Base-by-base conservation (phyloP, 2,888 invertebrate species). In the Slavum lentiscoides region DNA sequence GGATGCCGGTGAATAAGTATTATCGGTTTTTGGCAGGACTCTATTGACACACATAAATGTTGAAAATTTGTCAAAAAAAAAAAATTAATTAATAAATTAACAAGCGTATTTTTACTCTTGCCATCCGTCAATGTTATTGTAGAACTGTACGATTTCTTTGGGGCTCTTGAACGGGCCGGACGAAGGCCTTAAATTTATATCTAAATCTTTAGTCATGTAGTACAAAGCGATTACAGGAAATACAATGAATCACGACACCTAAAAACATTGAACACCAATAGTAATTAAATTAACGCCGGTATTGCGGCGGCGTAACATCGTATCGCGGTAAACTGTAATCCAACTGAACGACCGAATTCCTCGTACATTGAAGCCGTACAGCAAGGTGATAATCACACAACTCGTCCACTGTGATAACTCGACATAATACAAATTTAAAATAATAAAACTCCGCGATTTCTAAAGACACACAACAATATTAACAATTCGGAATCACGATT, bases 21-120 rank as follows among this genome's bases (percentile, higher is more conserved):
- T 95, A 87, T 95, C 95, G 82, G 95, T 96, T 88, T 96, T 96
- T 8, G 94, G 95, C 86, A 92, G 94, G 87, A 91, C 92, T 87
- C 95, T 95, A 89, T 21, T 88, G 87, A 74, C 74, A 81, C 53
- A 15, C 83, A 83, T 53, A 81, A 83, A 84, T 53, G 13, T 61
- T 49, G 19, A 55, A 70, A 62, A 80, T 15, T 19, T 55, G 4
- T 37, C 19, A 15, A 15, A 37, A 30, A 37, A 37, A 30, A 37
- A 49, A 49, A 9, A 30, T 30, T 43, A 43, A 5, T 9, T 49
- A 30, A 15, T 39, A 64, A 59, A 67, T 66, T 21, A 17, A 49
- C 7, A 19, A 49, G 0, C n/a, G n/a, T 19, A 66, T 15, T 39
- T 49, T 82, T 74, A 74, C 74, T 82, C 69, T 53, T 82, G 82